phyloP scores from a whole-genome alignment of 2,113 vertebrate genomes.

The Eudyptes chrysolophus region DNA sequence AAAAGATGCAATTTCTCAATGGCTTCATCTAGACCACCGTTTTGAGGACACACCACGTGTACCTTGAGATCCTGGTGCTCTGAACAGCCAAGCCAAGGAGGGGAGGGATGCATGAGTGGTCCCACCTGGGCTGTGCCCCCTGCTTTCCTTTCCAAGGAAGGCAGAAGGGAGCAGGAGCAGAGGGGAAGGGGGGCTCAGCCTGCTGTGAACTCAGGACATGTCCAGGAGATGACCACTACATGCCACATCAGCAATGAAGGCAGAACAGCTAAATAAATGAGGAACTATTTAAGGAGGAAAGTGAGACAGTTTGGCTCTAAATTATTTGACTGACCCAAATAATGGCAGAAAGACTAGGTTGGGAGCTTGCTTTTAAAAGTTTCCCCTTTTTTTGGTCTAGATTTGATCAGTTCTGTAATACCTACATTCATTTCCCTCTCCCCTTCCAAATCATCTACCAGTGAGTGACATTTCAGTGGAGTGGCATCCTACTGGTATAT shows the following conservation, averaged over 20 bases:
- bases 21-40: neutral
- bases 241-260: neutral
- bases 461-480: slow-evolving; percentile 40
- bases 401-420: neutral
- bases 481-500: slow-evolving; percentile 25
- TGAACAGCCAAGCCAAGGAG: neutral
- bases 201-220: rapidly evolving
- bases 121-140: neutral
- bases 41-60: neutral
- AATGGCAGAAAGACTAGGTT: neutral
- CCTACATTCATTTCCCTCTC: neutral
- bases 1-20: neutral
- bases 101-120: neutral
- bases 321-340: neutral
- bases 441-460: slow-evolving; percentile 28
- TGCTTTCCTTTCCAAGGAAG: neutral
- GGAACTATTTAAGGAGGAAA: neutral
- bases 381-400: neutral
- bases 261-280: neutral
- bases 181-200: neutral
- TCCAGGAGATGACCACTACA: neutral
- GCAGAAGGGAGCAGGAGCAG: neutral
- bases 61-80: neutral
- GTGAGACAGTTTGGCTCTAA: neutral
- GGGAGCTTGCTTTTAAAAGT: neutral